Evolutionary conservation across 2,113 vertebrate genomes (phyloP).

Genomic region (Hydropotes inermis): DNA sequence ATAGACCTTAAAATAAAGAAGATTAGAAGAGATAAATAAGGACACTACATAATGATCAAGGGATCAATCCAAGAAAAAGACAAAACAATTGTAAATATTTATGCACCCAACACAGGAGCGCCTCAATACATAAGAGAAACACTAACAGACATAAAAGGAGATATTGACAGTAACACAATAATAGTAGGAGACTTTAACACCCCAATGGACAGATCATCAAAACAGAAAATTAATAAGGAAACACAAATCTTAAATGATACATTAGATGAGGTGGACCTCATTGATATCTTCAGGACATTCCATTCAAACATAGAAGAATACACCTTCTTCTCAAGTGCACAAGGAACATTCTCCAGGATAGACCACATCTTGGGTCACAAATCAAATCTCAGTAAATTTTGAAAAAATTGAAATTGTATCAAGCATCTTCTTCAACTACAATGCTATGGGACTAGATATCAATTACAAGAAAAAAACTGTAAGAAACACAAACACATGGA

Average conservation of each 20-base stretch:
- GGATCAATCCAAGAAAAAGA: neutral
- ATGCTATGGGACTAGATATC: neutral
- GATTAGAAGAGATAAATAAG: neutral
- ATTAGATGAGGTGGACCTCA: neutral
- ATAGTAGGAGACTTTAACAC: neutral
- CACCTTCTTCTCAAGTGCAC: neutral
- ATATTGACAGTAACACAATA: neutral
- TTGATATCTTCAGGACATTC: neutral
- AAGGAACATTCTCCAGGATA: neutral
- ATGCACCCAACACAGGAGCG: neutral
- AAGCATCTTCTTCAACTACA: neutral
- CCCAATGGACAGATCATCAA: neutral
- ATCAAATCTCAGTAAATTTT: neutral
- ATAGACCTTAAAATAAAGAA: neutral
- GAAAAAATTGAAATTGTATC: neutral
- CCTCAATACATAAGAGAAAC: neutral
- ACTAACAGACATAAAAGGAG: neutral
- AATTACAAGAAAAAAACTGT: neutral
- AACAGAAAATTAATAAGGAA: neutral
- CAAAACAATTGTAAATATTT: neutral
- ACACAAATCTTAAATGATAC: neutral
- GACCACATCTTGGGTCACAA: neutral
- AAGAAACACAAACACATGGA: neutral
- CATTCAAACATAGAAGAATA: neutral
- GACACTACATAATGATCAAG: neutral